Percentiles rank a stretch among this genome's conserved stretches.
Evolutionary conservation across 2,888 invertebrate genomes (phyloP).

Genomic region (Vandiemenella viatica): DNA sequence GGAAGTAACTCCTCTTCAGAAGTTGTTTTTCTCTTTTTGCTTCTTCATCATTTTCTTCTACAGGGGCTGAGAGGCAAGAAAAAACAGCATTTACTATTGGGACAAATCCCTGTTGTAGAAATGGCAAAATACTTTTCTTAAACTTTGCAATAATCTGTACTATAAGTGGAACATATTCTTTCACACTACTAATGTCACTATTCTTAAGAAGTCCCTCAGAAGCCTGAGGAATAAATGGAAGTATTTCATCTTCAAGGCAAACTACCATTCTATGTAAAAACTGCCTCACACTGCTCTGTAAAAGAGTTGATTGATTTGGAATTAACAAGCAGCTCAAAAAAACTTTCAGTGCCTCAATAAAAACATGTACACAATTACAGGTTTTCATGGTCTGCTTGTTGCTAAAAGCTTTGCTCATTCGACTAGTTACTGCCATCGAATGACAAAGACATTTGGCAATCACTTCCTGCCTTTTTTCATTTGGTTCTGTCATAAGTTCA

Average conservation of each 20-base stretch:
- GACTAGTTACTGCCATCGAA: constrained; percentile 36
- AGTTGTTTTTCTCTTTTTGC: constrained; percentile 30
- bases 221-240: constrained; percentile 35
- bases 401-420: constrained; percentile 40
- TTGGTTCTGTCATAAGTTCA: constrained; percentile 22
- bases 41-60: constrained; percentile 32
- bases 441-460: constrained; percentile 24
- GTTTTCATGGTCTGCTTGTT: constrained; percentile 35
- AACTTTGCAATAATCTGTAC: constrained; percentile 41
- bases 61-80: constrained; percentile 26
- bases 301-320: constrained; percentile 7
- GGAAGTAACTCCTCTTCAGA: constrained; percentile 33
- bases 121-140: constrained; percentile 27
- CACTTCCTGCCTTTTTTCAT: constrained; percentile 19
- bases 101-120: constrained; percentile 33
- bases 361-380: constrained; percentile 33
- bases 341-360: constrained; percentile 32
- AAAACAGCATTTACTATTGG: constrained; percentile 32
- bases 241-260: constrained; percentile 36
- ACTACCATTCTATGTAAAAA: constrained; percentile 41
- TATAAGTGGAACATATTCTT: constrained; percentile 38
- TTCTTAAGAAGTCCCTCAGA: constrained; percentile 32
- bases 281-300: constrained; percentile 34
- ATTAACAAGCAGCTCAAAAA: constrained; percentile 34
- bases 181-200: constrained; percentile 22